Evolutionary conservation across 2,797 vertebrate species (phyloP).

Genomic region (Manis pentadactyla): DNA sequence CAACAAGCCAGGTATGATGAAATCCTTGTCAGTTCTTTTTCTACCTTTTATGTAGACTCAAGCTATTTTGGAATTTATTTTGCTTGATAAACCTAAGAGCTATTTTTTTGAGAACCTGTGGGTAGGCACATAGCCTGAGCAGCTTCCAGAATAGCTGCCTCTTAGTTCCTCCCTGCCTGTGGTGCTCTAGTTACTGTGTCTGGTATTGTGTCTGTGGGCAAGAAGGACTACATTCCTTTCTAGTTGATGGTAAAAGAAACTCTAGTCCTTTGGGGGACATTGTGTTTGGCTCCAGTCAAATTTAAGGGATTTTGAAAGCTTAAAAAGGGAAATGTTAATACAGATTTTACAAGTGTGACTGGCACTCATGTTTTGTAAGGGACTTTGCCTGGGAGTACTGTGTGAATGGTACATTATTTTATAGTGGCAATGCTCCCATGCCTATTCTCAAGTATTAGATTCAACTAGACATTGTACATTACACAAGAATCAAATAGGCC

Average conservation of each 20-base stretch:
- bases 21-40: conserved; percentile 23
- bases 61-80: conserved; percentile 43
- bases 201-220: neutral
- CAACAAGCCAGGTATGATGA: conserved; percentile 94
- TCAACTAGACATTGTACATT: neutral
- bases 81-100: conserved; percentile 29
- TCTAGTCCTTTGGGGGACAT: neutral
- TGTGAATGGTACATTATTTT: neutral
- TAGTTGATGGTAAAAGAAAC: neutral
- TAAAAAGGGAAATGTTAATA: neutral
- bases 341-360: neutral
- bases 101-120: neutral
- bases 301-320: conserved; percentile 5
- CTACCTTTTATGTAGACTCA: conserved; percentile 27
- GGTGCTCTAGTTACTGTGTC: neutral
- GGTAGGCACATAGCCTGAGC: neutral
- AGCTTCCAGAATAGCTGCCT: neutral
- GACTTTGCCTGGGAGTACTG: neutral
- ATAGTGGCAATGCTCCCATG: neutral
- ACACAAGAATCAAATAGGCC: neutral
- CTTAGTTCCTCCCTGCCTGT: neutral
- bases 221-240: neutral
- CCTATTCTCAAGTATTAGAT: neutral
- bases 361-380: neutral
- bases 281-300: conserved; percentile 14